Evolutionary conservation across 2,888 invertebrate species (phyloP).

Genomic region (Pheosia gnoma): DNA sequence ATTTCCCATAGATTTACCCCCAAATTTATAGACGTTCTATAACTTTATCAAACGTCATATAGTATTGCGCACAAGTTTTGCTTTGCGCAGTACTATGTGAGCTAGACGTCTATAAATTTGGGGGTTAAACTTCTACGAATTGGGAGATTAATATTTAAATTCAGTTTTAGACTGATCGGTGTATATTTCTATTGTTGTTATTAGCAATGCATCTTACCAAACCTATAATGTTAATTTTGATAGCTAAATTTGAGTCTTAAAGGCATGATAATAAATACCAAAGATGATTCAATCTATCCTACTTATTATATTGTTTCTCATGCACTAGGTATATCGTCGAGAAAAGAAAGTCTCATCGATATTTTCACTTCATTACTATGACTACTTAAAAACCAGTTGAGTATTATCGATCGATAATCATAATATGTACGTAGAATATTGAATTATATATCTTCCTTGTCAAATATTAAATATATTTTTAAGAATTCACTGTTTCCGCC

Average conservation of each 20-base stretch:
- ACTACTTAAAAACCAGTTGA: neutral
- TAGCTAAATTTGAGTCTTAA: conserved; percentile 10
- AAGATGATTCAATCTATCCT: conserved; percentile 28
- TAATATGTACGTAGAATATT: neutral
- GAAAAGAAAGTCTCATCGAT: neutral
- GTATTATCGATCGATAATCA: conserved; percentile 1
- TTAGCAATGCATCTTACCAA: neutral
- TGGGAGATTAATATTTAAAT: conserved; percentile 9
- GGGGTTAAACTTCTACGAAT: too few relatives aligned
- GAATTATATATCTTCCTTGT: too few relatives aligned
- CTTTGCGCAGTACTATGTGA: too few relatives aligned
- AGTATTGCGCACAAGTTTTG: too few relatives aligned
- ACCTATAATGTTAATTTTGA: neutral
- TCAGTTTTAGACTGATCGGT: conserved; percentile 8
- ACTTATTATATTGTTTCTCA: conserved; percentile 8
- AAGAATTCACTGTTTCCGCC: too few relatives aligned
- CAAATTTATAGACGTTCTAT: too few relatives aligned
- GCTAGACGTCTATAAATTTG: too few relatives aligned
- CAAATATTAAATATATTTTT: too few relatives aligned
- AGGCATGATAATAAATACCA: conserved; percentile 25
- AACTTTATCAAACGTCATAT: too few relatives aligned
- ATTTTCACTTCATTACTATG: neutral
- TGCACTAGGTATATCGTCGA: conserved; percentile 7
- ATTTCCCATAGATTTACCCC: too few relatives aligned
- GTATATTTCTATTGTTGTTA: neutral